These are phyloP conservation scores for Turdus rufiventris DNA, from an alignment of 2,113 vertebrate genomes.

Conservation along the genomic window DNA sequence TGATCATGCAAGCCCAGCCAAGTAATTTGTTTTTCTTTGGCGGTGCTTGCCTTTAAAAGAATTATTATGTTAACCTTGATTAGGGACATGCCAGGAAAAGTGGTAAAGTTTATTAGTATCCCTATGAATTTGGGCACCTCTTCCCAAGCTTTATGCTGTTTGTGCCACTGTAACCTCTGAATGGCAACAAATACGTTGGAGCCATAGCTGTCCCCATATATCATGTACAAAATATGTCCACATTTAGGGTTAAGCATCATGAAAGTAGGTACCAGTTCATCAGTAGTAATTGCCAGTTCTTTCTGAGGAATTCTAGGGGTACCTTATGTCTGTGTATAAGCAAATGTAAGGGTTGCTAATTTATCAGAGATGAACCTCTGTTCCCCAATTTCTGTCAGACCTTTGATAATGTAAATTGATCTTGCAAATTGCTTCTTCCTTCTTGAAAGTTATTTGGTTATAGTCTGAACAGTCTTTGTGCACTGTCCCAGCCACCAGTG, in stretches of 20 bases:
- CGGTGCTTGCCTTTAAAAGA: neutral
- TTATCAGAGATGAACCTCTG: neutral
- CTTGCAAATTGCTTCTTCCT: neutral
- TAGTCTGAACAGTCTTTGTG: neutral
- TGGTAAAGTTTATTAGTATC: neutral
- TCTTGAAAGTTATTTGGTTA: neutral
- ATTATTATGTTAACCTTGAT: neutral
- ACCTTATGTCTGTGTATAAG: rapidly evolving
- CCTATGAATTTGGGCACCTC: neutral
- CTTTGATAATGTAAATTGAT: neutral
- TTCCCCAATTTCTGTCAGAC: neutral
- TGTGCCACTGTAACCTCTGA: neutral
- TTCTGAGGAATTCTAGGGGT: neutral
- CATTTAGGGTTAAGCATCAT: neutral
- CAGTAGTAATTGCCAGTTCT: neutral
- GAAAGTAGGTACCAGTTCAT: neutral
- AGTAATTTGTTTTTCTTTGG: neutral
- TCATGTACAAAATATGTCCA: neutral
- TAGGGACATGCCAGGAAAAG: neutral
- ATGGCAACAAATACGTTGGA: neutral
- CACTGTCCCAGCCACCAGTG: neutral
- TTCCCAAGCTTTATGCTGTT: neutral
- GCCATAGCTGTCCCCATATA: neutral
- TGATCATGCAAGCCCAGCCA: neutral
- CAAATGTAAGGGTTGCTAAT: neutral